Conservation (phyloP, 2,113 vertebrate genomes). For the Cynoglossus semilaevis region DNA sequence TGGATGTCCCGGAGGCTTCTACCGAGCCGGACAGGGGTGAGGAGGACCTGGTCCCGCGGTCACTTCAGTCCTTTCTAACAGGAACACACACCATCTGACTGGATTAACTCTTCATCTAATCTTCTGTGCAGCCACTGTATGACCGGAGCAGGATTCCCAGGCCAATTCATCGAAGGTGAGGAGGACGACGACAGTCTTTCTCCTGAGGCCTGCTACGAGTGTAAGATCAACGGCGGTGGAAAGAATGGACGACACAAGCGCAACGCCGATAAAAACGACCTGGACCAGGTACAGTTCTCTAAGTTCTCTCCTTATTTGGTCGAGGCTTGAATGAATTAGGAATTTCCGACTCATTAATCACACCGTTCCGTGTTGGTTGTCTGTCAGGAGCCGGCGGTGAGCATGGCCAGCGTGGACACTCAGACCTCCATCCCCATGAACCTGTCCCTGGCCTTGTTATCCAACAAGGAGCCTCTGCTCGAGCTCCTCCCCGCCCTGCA, state of each 20-base stretch:
- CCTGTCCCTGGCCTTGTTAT: constrained; percentile 79
- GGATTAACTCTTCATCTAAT: background rate
- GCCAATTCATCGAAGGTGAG: constrained; percentile 74
- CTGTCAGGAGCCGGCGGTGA: constrained; percentile 70
- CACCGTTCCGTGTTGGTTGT: background rate
- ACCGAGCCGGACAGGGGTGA: constrained; percentile 92
- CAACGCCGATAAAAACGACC: constrained; percentile 71
- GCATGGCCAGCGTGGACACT: constrained; percentile 86
- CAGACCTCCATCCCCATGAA: constrained; percentile 82
- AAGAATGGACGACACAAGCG: constrained; percentile 70
- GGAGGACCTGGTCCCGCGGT: constrained; percentile 13
- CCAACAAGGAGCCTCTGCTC: constrained; percentile 83
- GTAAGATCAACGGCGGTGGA: constrained; percentile 87
- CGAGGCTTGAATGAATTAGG: no score
- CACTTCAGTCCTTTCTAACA: background rate
- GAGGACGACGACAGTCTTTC: constrained; percentile 84
- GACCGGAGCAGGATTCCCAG: constrained; percentile 76
- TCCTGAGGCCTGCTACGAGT: constrained; percentile 90
- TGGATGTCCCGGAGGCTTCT: constrained; percentile 89
- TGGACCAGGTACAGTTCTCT: constrained; percentile 60
- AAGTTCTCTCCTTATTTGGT: background rate
- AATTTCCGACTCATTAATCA: background rate
- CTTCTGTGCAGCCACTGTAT: constrained; percentile 83
- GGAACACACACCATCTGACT: background rate
- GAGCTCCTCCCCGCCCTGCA: constrained; percentile 85